Evolutionary conservation across 1,140 invertebrate species (phyloP), one percentile per base, ranked within the genome.

Genomic region (Brachionus rubens): DNA sequence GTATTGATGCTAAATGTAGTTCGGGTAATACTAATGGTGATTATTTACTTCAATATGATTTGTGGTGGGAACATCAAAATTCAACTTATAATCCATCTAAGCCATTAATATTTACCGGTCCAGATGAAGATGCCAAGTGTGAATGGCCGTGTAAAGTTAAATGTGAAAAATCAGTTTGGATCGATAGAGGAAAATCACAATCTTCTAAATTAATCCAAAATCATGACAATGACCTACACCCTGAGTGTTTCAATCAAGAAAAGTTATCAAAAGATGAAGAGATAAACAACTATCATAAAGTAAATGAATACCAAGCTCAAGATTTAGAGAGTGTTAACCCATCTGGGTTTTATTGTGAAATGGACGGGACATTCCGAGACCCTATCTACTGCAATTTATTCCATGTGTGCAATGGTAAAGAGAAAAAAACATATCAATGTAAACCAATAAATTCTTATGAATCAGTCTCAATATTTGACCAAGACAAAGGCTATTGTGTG

Each of bases 51-150:
- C 26, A 59, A 24, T 76, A 76, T 16, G 75, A 76, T 30, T 26
- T 76, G 36, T 76, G 75, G 75, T 76, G 75, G 75, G 40, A 76
- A 36, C 54, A 76, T 50, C 75, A 76, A 47, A 54, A 59, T 36
- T 12, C 41, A 1, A 47, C 40, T 14, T 76, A 47, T 19, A 26
- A 76, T 30, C 9, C 54, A 6, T 10, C 9, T 2, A 62, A 24
- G 62, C 56, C 56, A 12, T 24, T 54, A 16, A 28, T 50, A 24
- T 76, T 62, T 46, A 41, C 24, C 10, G 75, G 56, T 4, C 40
- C 24, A 48, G 52, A 76, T 40, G 36, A 43, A 43, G 40, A 76
- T 33, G 54, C 48, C 16, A 46, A 59, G 16, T 76, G 75, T 50
- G 75, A 59, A 46, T 65, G 56, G 52, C 75, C 75, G 4, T 76